A percentile compares a stretch with the other conserved stretches of the same genome.
Evolutionary conservation across 2,113 vertebrate species (phyloP).

Genomic region (Piaya cayana): DNA sequence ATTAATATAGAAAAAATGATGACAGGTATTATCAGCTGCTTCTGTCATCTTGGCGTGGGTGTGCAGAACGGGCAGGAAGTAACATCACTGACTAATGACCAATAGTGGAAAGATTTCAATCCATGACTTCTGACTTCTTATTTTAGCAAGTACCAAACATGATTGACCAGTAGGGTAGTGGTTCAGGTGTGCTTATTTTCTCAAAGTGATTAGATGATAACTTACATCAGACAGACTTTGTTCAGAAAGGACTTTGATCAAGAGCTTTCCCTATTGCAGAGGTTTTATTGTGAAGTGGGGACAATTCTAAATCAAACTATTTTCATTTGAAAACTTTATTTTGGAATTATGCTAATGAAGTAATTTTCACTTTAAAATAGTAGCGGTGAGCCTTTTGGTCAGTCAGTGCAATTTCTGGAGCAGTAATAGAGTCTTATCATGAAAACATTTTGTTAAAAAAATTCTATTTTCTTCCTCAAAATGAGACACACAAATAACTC

Average conservation of each 20-base stretch:
- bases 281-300: background rate
- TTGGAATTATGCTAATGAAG: background rate
- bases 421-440: background rate
- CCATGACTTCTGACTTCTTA: background rate
- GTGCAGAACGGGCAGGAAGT: background rate
- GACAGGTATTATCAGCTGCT: background rate
- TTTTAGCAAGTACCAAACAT: background rate
- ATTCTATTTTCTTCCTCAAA: background rate
- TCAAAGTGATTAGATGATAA: background rate
- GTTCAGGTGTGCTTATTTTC: background rate
- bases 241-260: background rate
- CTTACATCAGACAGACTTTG: background rate
- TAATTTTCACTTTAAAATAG: background rate
- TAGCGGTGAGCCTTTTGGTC: background rate
- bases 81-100: background rate
- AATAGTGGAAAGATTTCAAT: background rate
- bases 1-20: background rate
- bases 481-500: background rate
- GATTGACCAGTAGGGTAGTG: background rate
- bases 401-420: background rate
- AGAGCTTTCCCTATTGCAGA: background rate
- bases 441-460: background rate
- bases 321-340: background rate
- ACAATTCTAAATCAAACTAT: accelerated
- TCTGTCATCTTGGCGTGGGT: background rate